Evolutionary conservation across 2,888 invertebrate species (phyloP), one percentile per base, ranked within the genome.

Genomic region (Penaeus monodon): DNA sequence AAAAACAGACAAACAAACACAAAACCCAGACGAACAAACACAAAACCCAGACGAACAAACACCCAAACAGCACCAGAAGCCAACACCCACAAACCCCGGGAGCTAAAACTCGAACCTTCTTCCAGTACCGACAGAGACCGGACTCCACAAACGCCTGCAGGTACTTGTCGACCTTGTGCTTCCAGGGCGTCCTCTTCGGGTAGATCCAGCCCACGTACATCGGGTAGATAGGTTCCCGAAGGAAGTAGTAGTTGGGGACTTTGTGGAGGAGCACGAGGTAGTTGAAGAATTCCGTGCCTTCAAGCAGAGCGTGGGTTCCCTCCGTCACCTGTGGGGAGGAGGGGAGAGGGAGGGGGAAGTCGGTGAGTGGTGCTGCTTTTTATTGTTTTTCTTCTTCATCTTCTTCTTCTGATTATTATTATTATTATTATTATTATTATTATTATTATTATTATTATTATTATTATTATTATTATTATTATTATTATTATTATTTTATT

Each of bases 181-280:
- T 85, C 85, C 85, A 85, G n/a, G 85, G 33, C 22, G 85, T 85
- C 49, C 73, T 65, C 70, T 85, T 85, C 1, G 79, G 85, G 73
- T 29, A 85, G 20, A 73, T 85, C 85, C 85, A 85, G 8, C 73
- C 80, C 6, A 74, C 66, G 73, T 64, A 29, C 8, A 38, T 49
- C 20, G 80, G 73, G 73, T 68, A 85, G 64, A 85, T 22, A 17
- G 22, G 27, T 29, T 85, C 85, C 17, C 70, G 80, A 20, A 85
- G 73, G 80, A 80, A 85, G 80, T 85, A 85, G 64, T 33, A 49
- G n/a, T 33, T 74, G n/a, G 70, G 10, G 27, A 38, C 10, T 10
- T 68, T 70, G 64, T 85, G 33, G 24, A 44, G n/a, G 27, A 85
- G 70, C 20, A 70, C 85, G 22, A 44, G 63, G 80, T 85, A 85